Percentiles rank a stretch among this genome's conserved stretches.
Evolutionary conservation across 1,140 invertebrate genomes (phyloP).

Genomic region (Cyclargus thomasi): DNA sequence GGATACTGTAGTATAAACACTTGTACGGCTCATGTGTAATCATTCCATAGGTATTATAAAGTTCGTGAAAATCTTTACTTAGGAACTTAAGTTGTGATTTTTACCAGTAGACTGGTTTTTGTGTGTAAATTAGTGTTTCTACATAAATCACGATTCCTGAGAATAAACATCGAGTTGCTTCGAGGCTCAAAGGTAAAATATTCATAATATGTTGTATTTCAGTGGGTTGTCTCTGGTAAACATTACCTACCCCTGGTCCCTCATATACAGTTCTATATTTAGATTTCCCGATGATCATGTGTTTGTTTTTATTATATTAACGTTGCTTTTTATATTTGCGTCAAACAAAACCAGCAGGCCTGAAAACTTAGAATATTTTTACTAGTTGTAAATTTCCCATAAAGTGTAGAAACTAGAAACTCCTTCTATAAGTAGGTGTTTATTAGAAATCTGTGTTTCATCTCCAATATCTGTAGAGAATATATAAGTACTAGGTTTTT

Average conservation of each 20-base stretch:
- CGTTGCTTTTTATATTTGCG: neutral
- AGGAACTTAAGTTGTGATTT: conserved; percentile 36
- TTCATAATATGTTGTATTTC: neutral
- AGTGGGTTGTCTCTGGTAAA: neutral
- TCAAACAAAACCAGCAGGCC: neutral
- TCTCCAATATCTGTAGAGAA: neutral
- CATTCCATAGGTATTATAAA: conserved; percentile 21
- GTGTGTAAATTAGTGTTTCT: conserved; percentile 44
- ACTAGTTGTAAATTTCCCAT: neutral
- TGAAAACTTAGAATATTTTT: no score
- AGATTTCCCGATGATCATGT: neutral
- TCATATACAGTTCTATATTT: neutral
- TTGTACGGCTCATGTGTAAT: conserved; percentile 26
- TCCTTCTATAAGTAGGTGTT: neutral
- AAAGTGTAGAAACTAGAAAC: neutral
- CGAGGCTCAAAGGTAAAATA: conserved; percentile 35
- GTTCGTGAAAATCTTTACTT: conserved; percentile 9
- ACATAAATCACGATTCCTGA: conserved; percentile 38
- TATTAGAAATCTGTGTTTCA: neutral
- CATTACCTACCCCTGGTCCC: neutral
- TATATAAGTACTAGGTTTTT: neutral
- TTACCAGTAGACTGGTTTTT: conserved; percentile 46
- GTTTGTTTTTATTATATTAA: neutral
- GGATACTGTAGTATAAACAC: neutral
- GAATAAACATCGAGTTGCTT: conserved; percentile 31